Evolutionary conservation across 2,113 vertebrate genomes (phyloP), one percentile per base, ranked within the genome.

Genomic region (Zosterops lateralis): DNA sequence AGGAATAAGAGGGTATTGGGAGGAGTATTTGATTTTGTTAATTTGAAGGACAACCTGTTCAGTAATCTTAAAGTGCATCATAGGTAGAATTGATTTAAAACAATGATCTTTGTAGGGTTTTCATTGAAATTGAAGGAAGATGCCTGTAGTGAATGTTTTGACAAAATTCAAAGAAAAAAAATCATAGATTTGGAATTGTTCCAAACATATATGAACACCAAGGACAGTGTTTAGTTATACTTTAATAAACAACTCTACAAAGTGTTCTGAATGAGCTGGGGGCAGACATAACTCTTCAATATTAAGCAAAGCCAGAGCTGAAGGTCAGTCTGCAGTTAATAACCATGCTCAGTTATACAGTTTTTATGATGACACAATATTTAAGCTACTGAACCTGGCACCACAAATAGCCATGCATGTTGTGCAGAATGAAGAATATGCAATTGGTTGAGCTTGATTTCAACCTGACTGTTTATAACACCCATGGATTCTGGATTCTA

Each of bases 181-280:
- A 97, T 91, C 97, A 97, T 93, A 96, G 95, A 54, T 84, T 87
- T 89, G 88, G 64, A 68, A 62, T 64, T 36, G 56, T 95, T 96
- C 92, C 96, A 97, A 96, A 96, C 83, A 96, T 74, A 82, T 73
- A 87, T 78, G 92, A 92, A 76, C 85, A 95, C 48, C 92, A 96
- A 98, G 98, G 97, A 98, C 98, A 98, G 97, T 97, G 96, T 98
- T 98, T 98, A 97, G 96, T 96, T 98, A 97, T 97, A 97, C 98
- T 98, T 98, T 98, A 99, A 98, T 98, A 98, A 98, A 98, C 96
- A 95, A 92, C 91, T 96, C 97, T 96, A 98, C 98, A 98, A 96
- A 97, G 94, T 94, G 85, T 98, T 98, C 98, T 95, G 97, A 95
- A 98, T 94, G 96, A 98, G 98, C 97, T 96, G 47, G 67, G 86